A percentile compares a stretch with the other conserved stretches of the same genome.
These are phyloP conservation scores for Petrolisthes cinctipes DNA, from an alignment of 2,888 invertebrate species.

Conservation along the genomic window DNA sequence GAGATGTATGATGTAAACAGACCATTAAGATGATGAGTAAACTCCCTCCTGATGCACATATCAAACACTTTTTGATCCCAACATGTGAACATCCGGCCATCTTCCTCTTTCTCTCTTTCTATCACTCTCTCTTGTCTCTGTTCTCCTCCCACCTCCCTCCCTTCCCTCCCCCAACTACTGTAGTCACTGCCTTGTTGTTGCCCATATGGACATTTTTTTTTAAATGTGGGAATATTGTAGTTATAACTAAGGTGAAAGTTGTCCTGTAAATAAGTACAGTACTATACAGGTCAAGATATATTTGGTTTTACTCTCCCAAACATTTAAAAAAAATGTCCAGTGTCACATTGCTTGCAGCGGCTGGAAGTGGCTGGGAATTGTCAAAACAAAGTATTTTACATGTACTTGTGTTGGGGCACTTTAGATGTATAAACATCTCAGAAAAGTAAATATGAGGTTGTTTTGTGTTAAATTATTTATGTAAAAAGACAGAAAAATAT, in stretches of 20 bases:
- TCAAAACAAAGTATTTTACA: not conserved
- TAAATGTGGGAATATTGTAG: conserved; percentile 14
- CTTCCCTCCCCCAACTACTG: conserved; percentile 55
- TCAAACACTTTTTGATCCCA: conserved; percentile 56
- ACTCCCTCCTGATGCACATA: conserved; percentile 61
- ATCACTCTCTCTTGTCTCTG: conserved; percentile 29
- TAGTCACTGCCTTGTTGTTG: conserved; percentile 57
- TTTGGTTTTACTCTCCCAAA: no score
- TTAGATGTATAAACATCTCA: no score
- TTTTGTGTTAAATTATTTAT: no score
- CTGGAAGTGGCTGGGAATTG: not conserved
- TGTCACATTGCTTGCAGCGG: conserved; percentile 14
- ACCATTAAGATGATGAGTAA: conserved; percentile 52
- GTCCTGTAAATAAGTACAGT: not conserved
- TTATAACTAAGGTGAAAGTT: conserved; percentile 10
- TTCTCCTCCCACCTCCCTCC: conserved; percentile 41
- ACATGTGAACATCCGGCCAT: conserved; percentile 62
- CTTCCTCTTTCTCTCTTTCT: conserved; percentile 46
- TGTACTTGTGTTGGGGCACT: not conserved
- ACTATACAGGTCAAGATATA: no score
- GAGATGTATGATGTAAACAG: conserved; percentile 37
- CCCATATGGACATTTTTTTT: conserved; percentile 25
- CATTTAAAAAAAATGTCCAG: not conserved
- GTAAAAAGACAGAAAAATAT: no score
- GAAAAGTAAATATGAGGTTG: no score